Base-by-base conservation (phyloP, 2,797 vertebrate species). In the Steatocranus sp. region DNA sequence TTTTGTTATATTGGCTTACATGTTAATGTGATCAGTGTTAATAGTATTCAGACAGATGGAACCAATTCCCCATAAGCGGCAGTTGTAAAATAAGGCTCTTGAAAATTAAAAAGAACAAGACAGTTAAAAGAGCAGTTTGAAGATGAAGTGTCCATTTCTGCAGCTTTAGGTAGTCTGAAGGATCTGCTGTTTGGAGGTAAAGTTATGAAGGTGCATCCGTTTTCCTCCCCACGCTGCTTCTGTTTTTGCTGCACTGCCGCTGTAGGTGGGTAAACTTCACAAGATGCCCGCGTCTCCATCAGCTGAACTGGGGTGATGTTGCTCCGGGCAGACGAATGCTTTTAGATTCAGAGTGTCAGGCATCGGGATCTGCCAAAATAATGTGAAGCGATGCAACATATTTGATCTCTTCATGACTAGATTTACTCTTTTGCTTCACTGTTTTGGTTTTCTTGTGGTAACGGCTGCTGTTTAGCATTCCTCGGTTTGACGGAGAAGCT, bases 181-280 rank as follows among this genome's bases (percentile, higher is more conserved):
- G 17, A 48, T 73, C 15, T 18, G 17, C 4, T 73, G 41, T 30
- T 0, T 46, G 66, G 15, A 46, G 9, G 23, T 66, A 9, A 66
- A 38, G n/a, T 66, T 73, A 48, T 30, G 66, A 46, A 14, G 41
- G 23, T 43, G 12, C 6, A 3, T 25, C 9, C 0, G 5, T 46
- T 27, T 17, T 0, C 15, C 17, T 11, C 41, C 56, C 4, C 11
- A 0, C n/a, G 0, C 23, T 48, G 41, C 41, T 46, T 11, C 41
- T 46, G 66, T 27, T 30, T 70, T 18, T 1, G 66, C 66, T 63
- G 18, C 58, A n/a, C 32, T n/a, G 56, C 10, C 10, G 7, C 51
- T 66, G 0, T 8, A 5, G n/a, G n/a, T 8, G n/a, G 32, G 61
- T 66, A 66, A 23, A 38, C 36, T 15, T 66, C 36, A 66, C 61